phyloP scores from a whole-genome alignment of 2,888 invertebrate genomes.

The Schrankia costaestrigalis region DNA sequence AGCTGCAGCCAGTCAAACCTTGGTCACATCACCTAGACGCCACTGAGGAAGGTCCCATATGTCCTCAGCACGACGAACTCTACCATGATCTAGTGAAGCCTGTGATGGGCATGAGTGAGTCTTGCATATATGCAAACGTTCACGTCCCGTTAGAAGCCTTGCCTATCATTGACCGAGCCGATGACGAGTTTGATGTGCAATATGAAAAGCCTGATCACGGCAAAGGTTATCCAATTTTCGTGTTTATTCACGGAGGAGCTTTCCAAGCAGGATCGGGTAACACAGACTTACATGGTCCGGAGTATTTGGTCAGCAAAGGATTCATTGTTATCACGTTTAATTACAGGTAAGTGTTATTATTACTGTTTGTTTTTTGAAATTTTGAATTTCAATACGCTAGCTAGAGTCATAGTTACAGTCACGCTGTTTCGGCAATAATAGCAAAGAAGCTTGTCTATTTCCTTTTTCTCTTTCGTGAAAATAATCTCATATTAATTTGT shows the following conservation, averaged over 20 bases:
- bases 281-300: slow-evolving; percentile 42
- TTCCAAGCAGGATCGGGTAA: slow-evolving; percentile 37
- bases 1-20: slow-evolving; percentile 34
- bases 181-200: slow-evolving; percentile 1
- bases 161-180: neutral
- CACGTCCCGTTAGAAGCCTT: slow-evolving; percentile 31
- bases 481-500: too few relatives aligned
- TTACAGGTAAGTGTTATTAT: slow-evolving; percentile 34
- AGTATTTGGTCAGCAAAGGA: slow-evolving; percentile 39
- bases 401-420: too few relatives aligned
- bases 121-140: slow-evolving; percentile 43
- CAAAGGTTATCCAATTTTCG: slow-evolving; percentile 52
- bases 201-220: neutral
- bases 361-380: neutral
- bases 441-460: too few relatives aligned
- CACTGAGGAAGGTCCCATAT: slow-evolving; percentile 74
- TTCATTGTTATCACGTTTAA: slow-evolving; percentile 48
- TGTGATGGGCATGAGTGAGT: slow-evolving; percentile 32
- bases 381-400: too few relatives aligned
- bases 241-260: slow-evolving; percentile 61
- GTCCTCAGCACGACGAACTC: slow-evolving; percentile 71
- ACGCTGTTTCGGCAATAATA: too few relatives aligned
- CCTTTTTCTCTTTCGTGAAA: neutral
- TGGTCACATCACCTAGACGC: slow-evolving; percentile 75
- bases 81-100: slow-evolving; percentile 28